Conservation (phyloP, 2,113 vertebrate genomes). For the Saguinus midas region DNA sequence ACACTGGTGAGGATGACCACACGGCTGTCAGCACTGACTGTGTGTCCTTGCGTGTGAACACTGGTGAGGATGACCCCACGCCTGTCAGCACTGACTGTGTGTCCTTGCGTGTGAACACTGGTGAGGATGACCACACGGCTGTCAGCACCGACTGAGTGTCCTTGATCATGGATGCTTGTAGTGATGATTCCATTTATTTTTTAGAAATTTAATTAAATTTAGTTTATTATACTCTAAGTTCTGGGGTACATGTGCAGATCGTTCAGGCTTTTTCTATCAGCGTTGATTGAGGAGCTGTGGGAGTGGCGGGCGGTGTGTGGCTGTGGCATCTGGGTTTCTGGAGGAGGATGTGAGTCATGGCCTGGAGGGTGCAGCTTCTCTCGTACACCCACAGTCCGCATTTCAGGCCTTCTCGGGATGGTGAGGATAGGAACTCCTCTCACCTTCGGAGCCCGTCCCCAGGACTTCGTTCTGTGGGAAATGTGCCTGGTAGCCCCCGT, state of each 20-base stretch:
- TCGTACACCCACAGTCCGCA: neutral
- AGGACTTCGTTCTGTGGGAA: neutral
- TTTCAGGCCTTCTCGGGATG: neutral
- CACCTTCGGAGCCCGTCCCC: neutral
- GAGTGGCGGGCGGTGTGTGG: rapidly evolving
- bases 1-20: neutral
- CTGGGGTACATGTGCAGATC: no score
- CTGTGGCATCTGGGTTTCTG: neutral
- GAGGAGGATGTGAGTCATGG: neutral
- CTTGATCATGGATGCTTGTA: neutral
- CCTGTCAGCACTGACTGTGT: rapidly evolving
- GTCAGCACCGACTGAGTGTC: rapidly evolving
- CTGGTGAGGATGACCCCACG: rapidly evolving
- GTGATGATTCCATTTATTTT: neutral
- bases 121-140: rapidly evolving
- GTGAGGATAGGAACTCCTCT: no score
- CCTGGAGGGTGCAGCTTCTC: neutral
- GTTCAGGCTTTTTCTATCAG: no score
- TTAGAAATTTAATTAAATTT: no score
- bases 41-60: no score
- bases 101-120: neutral
- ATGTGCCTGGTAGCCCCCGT: neutral
- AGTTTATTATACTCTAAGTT: no score
- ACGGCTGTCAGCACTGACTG: rapidly evolving
- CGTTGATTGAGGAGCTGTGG: neutral